A percentile compares a stretch with the other conserved stretches of the same genome.
phyloP scores from a whole-genome alignment of 1,140 invertebrate species.

The Ephestia elutella region DNA sequence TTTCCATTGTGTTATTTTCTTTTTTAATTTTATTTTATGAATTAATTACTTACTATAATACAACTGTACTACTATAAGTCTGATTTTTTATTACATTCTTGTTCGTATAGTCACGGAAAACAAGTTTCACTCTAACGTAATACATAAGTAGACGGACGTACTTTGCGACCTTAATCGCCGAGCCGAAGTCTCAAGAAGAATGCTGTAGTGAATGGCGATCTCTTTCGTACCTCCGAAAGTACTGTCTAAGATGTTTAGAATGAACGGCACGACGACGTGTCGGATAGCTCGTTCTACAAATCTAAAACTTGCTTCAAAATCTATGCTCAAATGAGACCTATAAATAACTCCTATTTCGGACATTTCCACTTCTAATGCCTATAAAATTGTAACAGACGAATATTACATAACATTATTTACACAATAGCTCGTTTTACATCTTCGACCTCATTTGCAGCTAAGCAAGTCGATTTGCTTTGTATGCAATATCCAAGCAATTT shows the following conservation, averaged over 20 bases:
- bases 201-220: not conserved
- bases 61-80: too few species aligned
- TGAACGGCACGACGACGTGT: not conserved
- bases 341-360: too few species aligned
- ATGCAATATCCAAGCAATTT: conserved; percentile 1
- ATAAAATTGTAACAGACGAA: conserved; percentile 11
- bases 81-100: conserved; percentile 14
- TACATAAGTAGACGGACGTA: not conserved
- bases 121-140: conserved; percentile 27
- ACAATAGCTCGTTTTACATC: conserved; percentile 8
- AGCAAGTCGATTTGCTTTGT: conserved; percentile 15
- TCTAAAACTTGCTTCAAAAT: too few species aligned
- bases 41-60: not conserved
- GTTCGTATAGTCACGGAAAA: conserved; percentile 38
- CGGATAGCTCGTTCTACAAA: too few species aligned
- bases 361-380: not conserved
- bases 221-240: not conserved
- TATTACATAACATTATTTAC: conserved; percentile 17
- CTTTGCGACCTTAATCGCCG: conserved; percentile 2
- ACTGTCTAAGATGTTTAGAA: not conserved
- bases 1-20: not conserved
- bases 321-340: too few species aligned
- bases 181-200: not conserved
- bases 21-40: not conserved
- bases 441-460: conserved; percentile 28